A percentile compares a stretch with the other conserved stretches of the same genome.
phyloP scores from a whole-genome alignment of 2,113 vertebrate genomes.

The Pollimyrus isidori region DNA sequence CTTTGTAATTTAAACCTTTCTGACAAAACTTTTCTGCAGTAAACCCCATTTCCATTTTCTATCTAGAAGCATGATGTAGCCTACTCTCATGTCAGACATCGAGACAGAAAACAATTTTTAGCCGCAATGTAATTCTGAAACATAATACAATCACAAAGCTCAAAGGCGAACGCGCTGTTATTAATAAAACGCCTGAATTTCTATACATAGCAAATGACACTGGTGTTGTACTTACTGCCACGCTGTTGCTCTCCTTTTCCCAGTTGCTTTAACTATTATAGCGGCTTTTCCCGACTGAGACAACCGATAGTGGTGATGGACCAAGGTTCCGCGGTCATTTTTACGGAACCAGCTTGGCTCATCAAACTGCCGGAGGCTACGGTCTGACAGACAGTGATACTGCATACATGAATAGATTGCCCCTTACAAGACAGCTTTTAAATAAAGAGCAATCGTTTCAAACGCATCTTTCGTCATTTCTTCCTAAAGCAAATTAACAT shows the following conservation, averaged over 20 bases:
- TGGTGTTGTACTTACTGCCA: not conserved
- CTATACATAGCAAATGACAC: not conserved
- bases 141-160: not conserved
- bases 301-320: not conserved
- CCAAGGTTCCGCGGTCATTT: not conserved
- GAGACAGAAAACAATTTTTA: not conserved
- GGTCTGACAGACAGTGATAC: not conserved
- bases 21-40: not conserved
- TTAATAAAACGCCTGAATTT: not conserved
- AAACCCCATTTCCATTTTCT: not conserved
- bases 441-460: not conserved
- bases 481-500: not conserved
- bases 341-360: not conserved
- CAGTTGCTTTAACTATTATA: not conserved
- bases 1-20: not conserved
- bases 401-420: not conserved
- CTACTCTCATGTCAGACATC: not conserved
- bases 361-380: not conserved
- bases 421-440: not conserved
- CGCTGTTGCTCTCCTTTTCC: not conserved
- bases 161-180: not conserved
- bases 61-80: not conserved
- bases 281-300: not conserved
- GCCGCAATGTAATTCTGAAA: not conserved
- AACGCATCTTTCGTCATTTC: not conserved